A percentile compares a stretch with the other conserved stretches of the same genome.
Evolutionary conservation across 2,113 vertebrate genomes (phyloP).

Genomic region (Protobothrops mucrosquamatus): DNA sequence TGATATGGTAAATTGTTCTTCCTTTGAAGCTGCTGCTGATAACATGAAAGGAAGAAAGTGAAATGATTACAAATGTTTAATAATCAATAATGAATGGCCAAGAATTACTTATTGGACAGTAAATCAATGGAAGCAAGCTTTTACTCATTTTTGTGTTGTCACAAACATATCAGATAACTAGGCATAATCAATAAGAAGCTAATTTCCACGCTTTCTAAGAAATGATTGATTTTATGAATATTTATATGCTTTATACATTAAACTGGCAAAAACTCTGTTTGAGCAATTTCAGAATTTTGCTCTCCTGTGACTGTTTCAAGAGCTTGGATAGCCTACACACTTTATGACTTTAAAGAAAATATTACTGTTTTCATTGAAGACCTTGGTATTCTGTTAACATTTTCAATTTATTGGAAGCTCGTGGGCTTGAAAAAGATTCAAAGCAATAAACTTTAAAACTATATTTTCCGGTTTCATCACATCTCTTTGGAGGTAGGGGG

Average conservation of each 20-base stretch:
- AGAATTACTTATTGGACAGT: conserved; percentile 68
- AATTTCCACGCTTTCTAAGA: conserved; percentile 49
- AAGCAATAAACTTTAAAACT: background rate
- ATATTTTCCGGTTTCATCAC: background rate
- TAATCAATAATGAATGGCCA: conserved; percentile 68
- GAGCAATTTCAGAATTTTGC: conserved; percentile 32
- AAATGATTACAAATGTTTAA: conserved; percentile 55
- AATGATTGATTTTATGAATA: conserved; percentile 65
- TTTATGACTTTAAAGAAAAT: background rate
- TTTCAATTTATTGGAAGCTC: background rate
- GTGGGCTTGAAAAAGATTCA: background rate
- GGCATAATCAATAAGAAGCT: conserved; percentile 62
- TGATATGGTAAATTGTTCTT: conserved; percentile 40
- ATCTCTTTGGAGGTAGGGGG: background rate
- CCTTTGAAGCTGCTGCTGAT: conserved; percentile 42
- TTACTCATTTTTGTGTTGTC: conserved; percentile 64
- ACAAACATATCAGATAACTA: conserved; percentile 67
- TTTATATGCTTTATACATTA: conserved; percentile 53
- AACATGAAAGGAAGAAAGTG: conserved; percentile 44
- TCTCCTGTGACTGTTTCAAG: conserved; percentile 6
- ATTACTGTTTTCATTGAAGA: background rate
- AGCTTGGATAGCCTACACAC: fast-evolving
- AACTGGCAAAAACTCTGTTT: conserved; percentile 36
- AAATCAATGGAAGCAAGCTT: conserved; percentile 65
- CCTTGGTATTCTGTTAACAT: background rate